Evolutionary conservation across 2,888 invertebrate species (phyloP), one percentile per base, ranked within the genome.

Genomic region (Calliopum simillimum): DNA sequence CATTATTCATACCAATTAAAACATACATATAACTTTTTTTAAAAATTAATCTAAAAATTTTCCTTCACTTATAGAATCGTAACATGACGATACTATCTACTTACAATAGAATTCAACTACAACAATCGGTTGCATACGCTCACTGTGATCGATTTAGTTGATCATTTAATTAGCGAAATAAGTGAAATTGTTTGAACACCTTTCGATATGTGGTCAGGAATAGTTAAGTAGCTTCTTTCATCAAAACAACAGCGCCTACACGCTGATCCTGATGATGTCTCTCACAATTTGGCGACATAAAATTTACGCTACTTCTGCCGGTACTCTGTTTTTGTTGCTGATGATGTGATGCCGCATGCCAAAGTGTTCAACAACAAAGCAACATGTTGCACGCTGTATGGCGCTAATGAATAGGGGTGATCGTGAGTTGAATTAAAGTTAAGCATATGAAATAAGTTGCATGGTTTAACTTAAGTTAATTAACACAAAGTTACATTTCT

Each of bases 101-200:
- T n/a, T n/a, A 33, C 33, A 8, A 6, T 6, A 33, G 8, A 2
- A 33, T 8, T 33, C 8, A 33, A n/a, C n/a, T 33, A 8, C 33
- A 33, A 8, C 8, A 33, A 33, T n/a, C n/a, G n/a, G n/a, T n/a
- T n/a, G n/a, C n/a, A n/a, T n/a, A 33, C 8, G 33, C 2, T 33
- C 33, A 33, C 33, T 53, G 44, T 43, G 44, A 55, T 66, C 16
- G 25, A 62, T 25, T 16, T 21, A 47, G 59, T 80, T 83, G 83
- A 81, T 81, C 79, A 73, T 81, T 83, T 83, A 83, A 83, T 83
- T 84, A 83, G 82, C 80, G 77, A 76, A 80, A 83, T 83, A 80
- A 78, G 79, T 83, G 83, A 82, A 83, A 83, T 83, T 79, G 79
- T 81, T 83, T 75, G 82, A 82, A 83, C 82, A 84, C 82, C 83